A percentile compares a stretch with the other conserved stretches of the same genome.
Evolutionary conservation across 2,797 vertebrate genomes (phyloP).

Genomic region (Alectoris magna): DNA sequence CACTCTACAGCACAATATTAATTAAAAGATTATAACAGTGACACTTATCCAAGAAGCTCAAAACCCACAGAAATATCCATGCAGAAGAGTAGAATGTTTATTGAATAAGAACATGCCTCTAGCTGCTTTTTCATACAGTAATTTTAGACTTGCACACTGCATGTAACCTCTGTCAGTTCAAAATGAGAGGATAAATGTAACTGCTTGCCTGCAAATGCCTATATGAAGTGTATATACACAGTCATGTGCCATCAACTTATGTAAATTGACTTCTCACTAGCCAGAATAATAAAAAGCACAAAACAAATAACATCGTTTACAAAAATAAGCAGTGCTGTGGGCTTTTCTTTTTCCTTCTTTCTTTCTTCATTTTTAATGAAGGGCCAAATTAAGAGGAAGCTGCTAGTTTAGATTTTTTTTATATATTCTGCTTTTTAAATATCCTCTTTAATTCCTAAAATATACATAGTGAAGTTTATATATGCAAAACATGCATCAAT

Average conservation of each 20-base stretch:
- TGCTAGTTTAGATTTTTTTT: neutral
- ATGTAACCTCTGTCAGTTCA: constrained; percentile 56
- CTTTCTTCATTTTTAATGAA: neutral
- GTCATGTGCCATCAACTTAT: constrained; percentile 39
- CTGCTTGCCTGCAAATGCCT: constrained; percentile 58
- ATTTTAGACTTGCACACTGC: constrained; percentile 42
- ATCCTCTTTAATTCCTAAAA: neutral
- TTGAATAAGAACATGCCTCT: constrained; percentile 58
- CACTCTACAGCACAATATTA: constrained; percentile 74
- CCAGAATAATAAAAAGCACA: constrained; percentile 16
- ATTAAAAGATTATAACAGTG: constrained; percentile 79
- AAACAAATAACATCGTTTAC: constrained; percentile 10
- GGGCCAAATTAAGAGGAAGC: neutral
- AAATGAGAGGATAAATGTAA: constrained; percentile 45
- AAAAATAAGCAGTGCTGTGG: neutral
- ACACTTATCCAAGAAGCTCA: constrained; percentile 67
- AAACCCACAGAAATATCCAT: constrained; percentile 43
- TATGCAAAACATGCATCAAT: neutral
- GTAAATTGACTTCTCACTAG: constrained; percentile 9
- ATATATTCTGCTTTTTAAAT: neutral
- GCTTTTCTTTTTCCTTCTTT: neutral
- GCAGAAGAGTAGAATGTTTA: constrained; percentile 46
- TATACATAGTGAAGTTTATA: neutral
- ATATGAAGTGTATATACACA: constrained; percentile 25
- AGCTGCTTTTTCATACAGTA: constrained; percentile 57